phyloP scores from a whole-genome alignment of 2,113 vertebrate genomes.

The Regulus satrapa region DNA sequence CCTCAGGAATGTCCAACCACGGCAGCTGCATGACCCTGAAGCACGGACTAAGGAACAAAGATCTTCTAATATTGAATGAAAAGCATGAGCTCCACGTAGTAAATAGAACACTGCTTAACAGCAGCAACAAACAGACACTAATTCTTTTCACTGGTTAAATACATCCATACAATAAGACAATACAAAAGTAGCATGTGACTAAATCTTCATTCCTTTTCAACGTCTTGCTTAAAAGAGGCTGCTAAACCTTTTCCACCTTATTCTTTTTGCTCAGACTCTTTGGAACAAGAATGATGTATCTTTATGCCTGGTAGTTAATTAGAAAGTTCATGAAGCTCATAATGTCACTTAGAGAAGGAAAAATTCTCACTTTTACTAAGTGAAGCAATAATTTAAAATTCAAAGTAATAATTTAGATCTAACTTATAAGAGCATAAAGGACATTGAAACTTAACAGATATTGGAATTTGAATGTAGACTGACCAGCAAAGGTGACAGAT shows the following conservation, averaged over 20 bases:
- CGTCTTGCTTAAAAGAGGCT: background rate
- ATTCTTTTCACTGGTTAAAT: background rate
- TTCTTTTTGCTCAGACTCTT: conserved; percentile 28
- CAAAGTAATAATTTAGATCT: conserved; percentile 27
- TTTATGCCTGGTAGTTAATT: conserved; percentile 50
- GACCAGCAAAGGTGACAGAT: background rate
- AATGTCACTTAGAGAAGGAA: conserved; percentile 53
- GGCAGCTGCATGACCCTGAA: background rate
- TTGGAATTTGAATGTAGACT: background rate
- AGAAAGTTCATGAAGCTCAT: conserved; percentile 40
- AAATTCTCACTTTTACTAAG: conserved; percentile 40
- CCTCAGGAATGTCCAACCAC: background rate
- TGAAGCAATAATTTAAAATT: conserved; percentile 25
- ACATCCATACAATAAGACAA: background rate
- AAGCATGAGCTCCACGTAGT: background rate
- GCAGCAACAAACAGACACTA: background rate
- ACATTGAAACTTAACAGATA: background rate
- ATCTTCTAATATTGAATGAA: background rate
- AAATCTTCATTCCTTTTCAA: background rate
- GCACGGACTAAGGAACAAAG: accelerated
- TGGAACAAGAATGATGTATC: conserved; percentile 27
- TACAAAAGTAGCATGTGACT: background rate
- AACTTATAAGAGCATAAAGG: conserved; percentile 35
- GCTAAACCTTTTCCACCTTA: background rate
- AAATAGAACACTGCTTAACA: background rate